Evolutionary conservation across 2,797 vertebrate species (phyloP).

Genomic region (Varecia variegata): DNA sequence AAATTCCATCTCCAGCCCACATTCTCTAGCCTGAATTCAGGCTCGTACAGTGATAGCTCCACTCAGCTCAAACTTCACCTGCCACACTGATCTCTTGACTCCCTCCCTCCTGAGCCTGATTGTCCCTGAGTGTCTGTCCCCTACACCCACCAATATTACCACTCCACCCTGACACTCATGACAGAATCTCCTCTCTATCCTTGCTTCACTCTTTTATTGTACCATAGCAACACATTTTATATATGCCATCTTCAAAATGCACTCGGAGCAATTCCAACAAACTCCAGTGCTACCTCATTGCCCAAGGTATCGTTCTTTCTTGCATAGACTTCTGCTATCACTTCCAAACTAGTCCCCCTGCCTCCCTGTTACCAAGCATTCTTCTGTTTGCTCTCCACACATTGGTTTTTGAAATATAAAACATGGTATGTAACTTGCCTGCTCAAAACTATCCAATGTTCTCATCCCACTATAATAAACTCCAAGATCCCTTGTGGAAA

Average conservation of each 20-base stretch:
- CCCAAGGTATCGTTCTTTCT: not conserved
- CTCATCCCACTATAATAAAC: not conserved
- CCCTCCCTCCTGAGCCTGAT: fast-evolving
- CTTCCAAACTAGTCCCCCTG: not conserved
- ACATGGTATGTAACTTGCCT: not conserved
- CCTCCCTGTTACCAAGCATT: not conserved
- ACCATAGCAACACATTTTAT: not conserved
- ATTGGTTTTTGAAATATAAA: not conserved
- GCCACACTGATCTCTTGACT: not conserved
- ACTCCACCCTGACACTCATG: not conserved
- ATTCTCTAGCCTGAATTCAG: not conserved
- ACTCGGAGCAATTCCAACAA: not conserved
- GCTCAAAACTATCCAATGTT: not conserved
- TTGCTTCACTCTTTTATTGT: not conserved
- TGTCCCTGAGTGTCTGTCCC: not conserved
- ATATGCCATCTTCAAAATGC: not conserved
- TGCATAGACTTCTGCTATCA: not conserved
- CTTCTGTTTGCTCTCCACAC: not conserved
- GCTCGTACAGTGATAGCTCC: not conserved
- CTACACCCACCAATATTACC: not conserved
- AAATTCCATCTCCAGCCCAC: not conserved
- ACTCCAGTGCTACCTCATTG: not conserved
- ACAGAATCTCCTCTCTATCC: not conserved
- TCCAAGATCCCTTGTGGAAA: not conserved
- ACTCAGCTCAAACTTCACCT: not conserved